Evolutionary conservation across 2,888 invertebrate species (phyloP), one percentile per base, ranked within the genome.

Genomic region (Matsumyia berberina): DNA sequence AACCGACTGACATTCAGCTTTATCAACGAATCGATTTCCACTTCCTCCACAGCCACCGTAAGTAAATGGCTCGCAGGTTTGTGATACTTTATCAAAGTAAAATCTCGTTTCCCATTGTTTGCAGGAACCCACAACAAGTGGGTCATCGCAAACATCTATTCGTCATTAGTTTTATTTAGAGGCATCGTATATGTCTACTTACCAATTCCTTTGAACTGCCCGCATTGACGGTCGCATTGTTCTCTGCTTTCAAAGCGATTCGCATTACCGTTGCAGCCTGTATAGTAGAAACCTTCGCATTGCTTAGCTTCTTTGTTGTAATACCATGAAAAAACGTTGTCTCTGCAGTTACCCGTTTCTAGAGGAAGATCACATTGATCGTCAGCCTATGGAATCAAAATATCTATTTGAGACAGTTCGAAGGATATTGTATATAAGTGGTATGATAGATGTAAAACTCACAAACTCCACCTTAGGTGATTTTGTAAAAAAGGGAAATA

Each of bases 11-110:
- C 97, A 97, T 89, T 96, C 96, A 31, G 94, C 93, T n/a, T 92
- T 90, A 8, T 94, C 94, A 76, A 94, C 94, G 92, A 98, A 98
- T 67, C 96, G 93, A 91, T 98, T 98, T 62, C 95, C 95, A 88
- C 96, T 96, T 35, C 97, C 97, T 39, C 93, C 94, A 90, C 97
- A 98, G 76, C 97, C 97, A 39, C 97, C 95, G 89, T 96, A 98
- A 1, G 92, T 91, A 91, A 96, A 98, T 86, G 93, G 92, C 66
- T 93, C 92, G 90, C 98, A 98, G 39, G 92, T 91, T 11, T 94
- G 94, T 0, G 92, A 91, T 0, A 88, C 88, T 11, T 91, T 89
- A 88, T 97, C 94, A 91, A 94, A 97, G 92, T 94, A 96, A 92
- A 94, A 95, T 7, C 92, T 92, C 87, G 95, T 93, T 80, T 93